Evolutionary conservation across 2,797 vertebrate species (phyloP), one percentile per base, ranked within the genome.

Genomic region (Echeneis naucrates): DNA sequence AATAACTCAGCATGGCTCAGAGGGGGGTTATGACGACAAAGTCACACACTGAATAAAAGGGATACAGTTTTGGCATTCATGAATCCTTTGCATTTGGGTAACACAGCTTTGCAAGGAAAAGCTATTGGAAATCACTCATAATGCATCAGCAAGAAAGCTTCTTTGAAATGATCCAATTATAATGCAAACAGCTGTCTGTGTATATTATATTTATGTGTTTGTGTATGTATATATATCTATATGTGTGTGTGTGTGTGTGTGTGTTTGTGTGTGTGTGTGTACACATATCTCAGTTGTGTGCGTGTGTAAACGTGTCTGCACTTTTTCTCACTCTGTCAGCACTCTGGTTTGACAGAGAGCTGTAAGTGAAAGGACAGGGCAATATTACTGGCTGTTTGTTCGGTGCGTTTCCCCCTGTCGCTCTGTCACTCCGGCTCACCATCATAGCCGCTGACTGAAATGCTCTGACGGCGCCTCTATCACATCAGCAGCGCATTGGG

Each of bases 311-410:
- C 51, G 50, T 37, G 69, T 57, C 47, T 70, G 72, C 66, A 55
- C 71, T 73, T 78, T 80, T 81, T 52, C 66, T 68, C 81, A 80
- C 86, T 80, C 81, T 53, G 89, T 89, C 86, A 85, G 81, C 86
- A 86, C 77, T 79, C 69, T 64, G 68, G 32, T 70, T 76, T 88
- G 82, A 90, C 88, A 85, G 72, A 65, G 77, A 81, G 74, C 77
- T 69, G 61, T 42, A 80, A 87, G 81, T 82, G 86, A 89, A 88
- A 88, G 86, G 87, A 89, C 89, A 84, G 85, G 77, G 78, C 82
- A 81, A 81, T 86, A 89, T 90, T 85, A 88, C 81, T 76, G 83
- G 75, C 83, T 90, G 87, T 89, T 92, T 91, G 84, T 86, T 82
- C 87, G 88, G 57, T 73, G 37, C 72, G 66, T 85, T 86, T 83